These are phyloP conservation scores for Mythimna impura DNA, from an alignment of 2,888 invertebrate genomes.

Conservation along the genomic window DNA sequence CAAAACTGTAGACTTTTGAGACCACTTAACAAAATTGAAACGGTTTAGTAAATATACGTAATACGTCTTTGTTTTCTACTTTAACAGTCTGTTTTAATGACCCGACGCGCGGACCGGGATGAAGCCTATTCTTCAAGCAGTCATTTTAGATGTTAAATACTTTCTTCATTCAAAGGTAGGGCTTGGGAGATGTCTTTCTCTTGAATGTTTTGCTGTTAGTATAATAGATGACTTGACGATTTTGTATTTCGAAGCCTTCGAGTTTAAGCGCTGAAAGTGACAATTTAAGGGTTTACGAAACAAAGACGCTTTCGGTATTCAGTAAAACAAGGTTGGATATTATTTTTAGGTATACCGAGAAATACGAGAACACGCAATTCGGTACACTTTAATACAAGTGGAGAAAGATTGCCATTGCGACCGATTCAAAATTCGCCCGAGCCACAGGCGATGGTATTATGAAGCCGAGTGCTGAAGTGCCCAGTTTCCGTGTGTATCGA, in stretches of 20 bases:
- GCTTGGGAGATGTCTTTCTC: constrained; percentile 29
- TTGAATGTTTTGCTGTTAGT: constrained; percentile 44
- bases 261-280: constrained; percentile 34
- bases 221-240: constrained; percentile 49
- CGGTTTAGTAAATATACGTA: constrained; percentile 72
- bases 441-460: too few relatives aligned
- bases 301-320: constrained; percentile 15
- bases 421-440: too few relatives aligned
- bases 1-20: constrained; percentile 82
- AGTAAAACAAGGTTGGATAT: not conserved
- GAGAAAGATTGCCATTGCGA: too few relatives aligned
- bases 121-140: constrained; percentile 36
- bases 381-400: too few relatives aligned
- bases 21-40: constrained; percentile 87
- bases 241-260: constrained; percentile 34
- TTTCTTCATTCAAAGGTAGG: constrained; percentile 36
- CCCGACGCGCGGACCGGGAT: constrained; percentile 23
- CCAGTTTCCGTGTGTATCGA: too few relatives aligned
- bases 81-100: constrained; percentile 68
- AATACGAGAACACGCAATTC: not conserved
- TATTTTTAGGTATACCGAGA: not conserved
- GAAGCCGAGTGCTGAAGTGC: too few relatives aligned
- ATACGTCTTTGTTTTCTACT: constrained; percentile 73
- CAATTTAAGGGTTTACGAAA: constrained; percentile 30
- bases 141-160: constrained; percentile 42